Percentiles rank a stretch among this genome's conserved stretches.
These are phyloP conservation scores for Sebastes iracundus DNA, from an alignment of 2,797 vertebrate genomes.

Conservation along the genomic window DNA sequence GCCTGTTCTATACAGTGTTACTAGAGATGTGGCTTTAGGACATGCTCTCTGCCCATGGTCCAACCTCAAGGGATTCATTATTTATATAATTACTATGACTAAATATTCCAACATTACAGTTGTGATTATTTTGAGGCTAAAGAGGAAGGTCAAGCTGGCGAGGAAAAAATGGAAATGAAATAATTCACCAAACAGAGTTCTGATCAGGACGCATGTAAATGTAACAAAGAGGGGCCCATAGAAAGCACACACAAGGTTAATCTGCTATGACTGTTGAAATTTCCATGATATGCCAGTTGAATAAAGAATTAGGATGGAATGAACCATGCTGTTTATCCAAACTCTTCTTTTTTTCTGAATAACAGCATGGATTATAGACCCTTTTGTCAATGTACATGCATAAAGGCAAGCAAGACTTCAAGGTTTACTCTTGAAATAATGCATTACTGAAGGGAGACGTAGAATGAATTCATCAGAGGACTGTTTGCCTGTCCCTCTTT, in stretches of 20 bases:
- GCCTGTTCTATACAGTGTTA: background rate
- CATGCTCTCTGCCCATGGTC: conserved; percentile 26
- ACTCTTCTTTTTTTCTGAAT: conserved; percentile 63
- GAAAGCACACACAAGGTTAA: conserved; percentile 90
- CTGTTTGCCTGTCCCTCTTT: conserved; percentile 27
- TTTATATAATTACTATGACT: conserved; percentile 87
- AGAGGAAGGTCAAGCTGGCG: conserved; percentile 90
- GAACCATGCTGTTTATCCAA: conserved; percentile 80
- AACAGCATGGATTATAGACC: conserved; percentile 66
- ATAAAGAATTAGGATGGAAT: conserved; percentile 84
- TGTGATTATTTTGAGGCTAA: conserved; percentile 90
- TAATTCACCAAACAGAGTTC: conserved; percentile 91
- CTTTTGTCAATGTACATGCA: conserved; percentile 67
- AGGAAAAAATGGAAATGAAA: conserved; percentile 91
- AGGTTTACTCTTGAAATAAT: conserved; percentile 58
- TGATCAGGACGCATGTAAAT: conserved; percentile 92
- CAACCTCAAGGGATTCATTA: conserved; percentile 89
- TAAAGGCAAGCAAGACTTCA: conserved; percentile 59
- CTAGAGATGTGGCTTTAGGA: conserved; percentile 32
- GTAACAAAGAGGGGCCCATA: conserved; percentile 86
- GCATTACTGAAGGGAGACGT: conserved; percentile 27
- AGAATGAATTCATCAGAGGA: conserved; percentile 17
- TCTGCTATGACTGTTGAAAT: conserved; percentile 98
- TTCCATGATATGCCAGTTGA: conserved; percentile 86
- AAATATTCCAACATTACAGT: conserved; percentile 94